Evolutionary conservation across 2,113 vertebrate genomes (phyloP), one percentile per base, ranked within the genome.

Genomic region (Silurus asotus): DNA sequence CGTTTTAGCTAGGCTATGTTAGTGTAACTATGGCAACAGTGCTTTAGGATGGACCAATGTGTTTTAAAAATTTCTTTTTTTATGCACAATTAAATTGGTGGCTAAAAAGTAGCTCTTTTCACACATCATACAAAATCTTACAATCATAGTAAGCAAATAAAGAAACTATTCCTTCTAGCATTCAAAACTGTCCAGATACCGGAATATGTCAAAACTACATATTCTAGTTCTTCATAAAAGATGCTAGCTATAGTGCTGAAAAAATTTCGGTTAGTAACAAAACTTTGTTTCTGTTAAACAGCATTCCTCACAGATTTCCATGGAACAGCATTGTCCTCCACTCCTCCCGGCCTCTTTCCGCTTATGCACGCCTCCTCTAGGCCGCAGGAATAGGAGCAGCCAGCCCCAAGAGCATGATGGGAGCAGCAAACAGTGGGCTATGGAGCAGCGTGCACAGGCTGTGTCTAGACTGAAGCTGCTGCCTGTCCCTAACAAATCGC

Each of bases 381-480:
- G 94, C 67, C 90, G 88, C 61, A 91, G 90, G 64, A 86, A 87
- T 90, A 91, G 91, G 56, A 92, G 89, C 89, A 92, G 88, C 75
- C 90, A 92, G 65, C 82, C 90, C 48, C 55, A 83, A 28, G 88
- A 85, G 58, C 83, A 65, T 9, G 93, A 94, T 51, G 78, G 83
- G 76, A 91, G 89, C 20, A 74, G 20, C 5, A 81, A 84, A 8
- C 89, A 89, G 59, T 86, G 88, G 86, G 90, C 91, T 64, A 88
- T 67, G 0, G 93, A 93, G 83, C 93, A 92, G 81, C 92, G 92
- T 77, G 91, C 93, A 0, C 91, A 94, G 79, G 94, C 94, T 0
- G 91, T 94, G 82, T 92, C 93, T 2, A 93, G 91, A 87, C 87
- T 95, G n/a, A 96, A 94, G 88, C 89, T 95, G 74, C 91, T 96